Base-by-base conservation (phyloP, 2,888 invertebrate species). In the Acheta domesticus region DNA sequence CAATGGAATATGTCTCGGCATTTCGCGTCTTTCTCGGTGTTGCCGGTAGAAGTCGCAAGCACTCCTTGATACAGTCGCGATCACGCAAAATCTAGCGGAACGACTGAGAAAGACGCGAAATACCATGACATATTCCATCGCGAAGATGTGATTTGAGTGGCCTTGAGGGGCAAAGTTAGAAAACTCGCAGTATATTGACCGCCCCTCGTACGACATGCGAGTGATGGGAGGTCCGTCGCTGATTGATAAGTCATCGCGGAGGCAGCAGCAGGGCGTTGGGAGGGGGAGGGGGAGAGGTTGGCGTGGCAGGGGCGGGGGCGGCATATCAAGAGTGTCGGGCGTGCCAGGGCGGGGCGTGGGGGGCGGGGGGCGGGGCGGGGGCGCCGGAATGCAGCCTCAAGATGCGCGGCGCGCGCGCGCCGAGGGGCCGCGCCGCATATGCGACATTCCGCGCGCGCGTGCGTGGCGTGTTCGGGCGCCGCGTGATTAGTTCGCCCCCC, bases 301-400 rank as follows among this genome's bases (percentile, higher is more conserved):
- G 62, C 14, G 19, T n/a, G n/a, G n/a, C n/a, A 16, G 62, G n/a
- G 62, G 62, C 5, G 16, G 62, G n/a, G 16, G 62, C 62, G 62
- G 62, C 62, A 62, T 62, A 62, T 62, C 62, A 62, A 62, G 62
- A 62, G 62, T 62, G 62, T 62, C 62, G 62, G 62, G 62, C 62
- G 62, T 62, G 62, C 62, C 62, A 19, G 16, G 36, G 19, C 62
- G 14, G 62, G 14, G 5, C 62, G 62, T 2, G 16, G 19, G 3
- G 36, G 36, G 36, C 5, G 36, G 36, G 62, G 19, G 14, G 62
- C 62, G 8, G 36, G 36, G 36, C 5, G 36, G 36, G 5, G 2
- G 19, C 19, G 62, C 62, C 62, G 62, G 62, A 62, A 62, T 62
- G 62, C 62, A 62, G 62, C 62, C 62, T 62, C 62, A 62, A 62